phyloP scores from a whole-genome alignment of 1,140 invertebrate species.

The Lordiphosa mommai region DNA sequence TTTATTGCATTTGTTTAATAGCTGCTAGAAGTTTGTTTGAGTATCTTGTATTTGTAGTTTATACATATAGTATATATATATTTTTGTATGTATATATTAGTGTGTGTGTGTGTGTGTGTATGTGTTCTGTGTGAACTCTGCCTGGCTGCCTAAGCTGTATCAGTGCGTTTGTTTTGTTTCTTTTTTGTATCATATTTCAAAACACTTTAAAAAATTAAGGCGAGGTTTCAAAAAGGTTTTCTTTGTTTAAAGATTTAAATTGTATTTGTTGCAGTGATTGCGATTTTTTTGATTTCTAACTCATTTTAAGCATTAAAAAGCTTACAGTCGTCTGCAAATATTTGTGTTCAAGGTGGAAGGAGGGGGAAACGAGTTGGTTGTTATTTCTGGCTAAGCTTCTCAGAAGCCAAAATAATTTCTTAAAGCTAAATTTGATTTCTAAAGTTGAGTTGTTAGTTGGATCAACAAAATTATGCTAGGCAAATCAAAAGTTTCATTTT shows the following conservation, averaged over 20 bases:
- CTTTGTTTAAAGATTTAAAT: not conserved
- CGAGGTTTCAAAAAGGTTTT: slow-evolving; percentile 51
- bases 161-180: slow-evolving; percentile 31
- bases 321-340: slow-evolving; percentile 55
- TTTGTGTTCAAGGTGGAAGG: slow-evolving; percentile 28
- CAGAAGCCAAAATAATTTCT: slow-evolving; percentile 50
- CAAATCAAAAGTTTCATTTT: slow-evolving; percentile 50
- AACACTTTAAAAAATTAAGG: slow-evolving; percentile 58
- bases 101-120: slow-evolving; percentile 13
- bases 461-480: slow-evolving; percentile 17
- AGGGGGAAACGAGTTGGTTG: slow-evolving; percentile 1
- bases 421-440: slow-evolving; percentile 27
- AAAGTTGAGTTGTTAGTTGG: not conserved
- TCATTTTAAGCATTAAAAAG: slow-evolving; percentile 52
- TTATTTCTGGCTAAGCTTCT: slow-evolving; percentile 33
- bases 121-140: slow-evolving; percentile 32
- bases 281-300: slow-evolving; percentile 42
- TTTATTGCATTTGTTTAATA: slow-evolving; percentile 55
- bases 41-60: slow-evolving; percentile 52
- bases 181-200: slow-evolving; percentile 26
- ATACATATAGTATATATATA: slow-evolving; percentile 32
- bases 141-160: slow-evolving; percentile 38
- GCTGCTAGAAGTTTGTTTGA: slow-evolving; percentile 54
- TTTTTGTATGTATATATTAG: slow-evolving; percentile 17
- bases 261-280: slow-evolving; percentile 39